A percentile compares a stretch with the other conserved stretches of the same genome.
phyloP scores from a whole-genome alignment of 2,888 invertebrate genomes.

The Blera fallax region DNA sequence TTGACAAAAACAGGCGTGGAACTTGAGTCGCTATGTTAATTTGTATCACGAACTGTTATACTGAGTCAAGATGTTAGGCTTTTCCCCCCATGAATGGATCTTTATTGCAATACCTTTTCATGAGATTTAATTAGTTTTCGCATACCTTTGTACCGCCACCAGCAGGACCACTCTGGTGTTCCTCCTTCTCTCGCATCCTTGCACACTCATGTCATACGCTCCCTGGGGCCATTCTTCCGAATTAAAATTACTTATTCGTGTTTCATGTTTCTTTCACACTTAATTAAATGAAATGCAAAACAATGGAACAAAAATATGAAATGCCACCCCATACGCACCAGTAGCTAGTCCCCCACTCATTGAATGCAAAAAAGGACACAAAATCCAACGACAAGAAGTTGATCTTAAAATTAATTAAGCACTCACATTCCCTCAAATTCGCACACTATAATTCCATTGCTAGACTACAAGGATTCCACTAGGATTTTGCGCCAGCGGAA shows the following conservation, averaged over 20 bases:
- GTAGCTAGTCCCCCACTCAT: too few relatives aligned
- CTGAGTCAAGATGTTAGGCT: background rate
- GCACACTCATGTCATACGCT: background rate
- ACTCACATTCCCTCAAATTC: slow-evolving; percentile 74
- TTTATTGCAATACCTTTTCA: background rate
- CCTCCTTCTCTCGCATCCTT: slow-evolving; percentile 12
- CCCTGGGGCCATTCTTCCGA: slow-evolving; percentile 15
- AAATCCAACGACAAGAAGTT: slow-evolving; percentile 69
- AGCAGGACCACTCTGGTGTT: background rate
- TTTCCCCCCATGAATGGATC: background rate
- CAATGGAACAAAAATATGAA: slow-evolving; percentile 65
- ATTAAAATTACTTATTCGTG: slow-evolving; percentile 67
- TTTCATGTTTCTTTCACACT: slow-evolving; percentile 69
- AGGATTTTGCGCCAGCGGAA: slow-evolving; percentile 63
- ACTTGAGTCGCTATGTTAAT: background rate
- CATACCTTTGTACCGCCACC: slow-evolving; percentile 18
- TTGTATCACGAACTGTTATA: background rate
- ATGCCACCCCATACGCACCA: slow-evolving; percentile 28
- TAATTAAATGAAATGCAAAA: slow-evolving; percentile 69
- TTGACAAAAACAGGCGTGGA: background rate
- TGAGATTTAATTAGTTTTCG: slow-evolving; percentile 33
- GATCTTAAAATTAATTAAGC: slow-evolving; percentile 81
- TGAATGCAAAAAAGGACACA: slow-evolving; percentile 35
- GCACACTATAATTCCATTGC: slow-evolving; percentile 65
- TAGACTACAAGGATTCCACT: slow-evolving; percentile 68